Conservation (phyloP, 2,797 vertebrate genomes). For the Pseudochromis fuscus region DNA sequence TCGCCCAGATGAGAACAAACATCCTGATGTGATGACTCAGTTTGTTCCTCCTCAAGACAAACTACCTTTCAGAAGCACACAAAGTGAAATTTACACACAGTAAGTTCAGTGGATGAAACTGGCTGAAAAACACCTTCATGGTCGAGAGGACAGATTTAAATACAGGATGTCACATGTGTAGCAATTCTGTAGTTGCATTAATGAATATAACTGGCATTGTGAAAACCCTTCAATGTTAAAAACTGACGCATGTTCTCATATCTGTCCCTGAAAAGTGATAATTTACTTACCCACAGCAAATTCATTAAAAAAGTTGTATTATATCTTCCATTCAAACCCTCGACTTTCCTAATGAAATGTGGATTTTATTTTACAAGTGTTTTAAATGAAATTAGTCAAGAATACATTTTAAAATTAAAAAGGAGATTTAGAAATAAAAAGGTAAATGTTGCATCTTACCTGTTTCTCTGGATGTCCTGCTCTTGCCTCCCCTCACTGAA, state of each 20-base stretch:
- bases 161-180: slow-evolving; percentile 7
- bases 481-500: not conserved
- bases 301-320: too few relatives aligned
- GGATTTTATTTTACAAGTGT: not conserved
- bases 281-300: too few relatives aligned
- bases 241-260: not conserved
- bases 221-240: not conserved
- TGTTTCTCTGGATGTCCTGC: not conserved
- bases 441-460: slow-evolving; percentile 15
- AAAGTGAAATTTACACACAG: not conserved
- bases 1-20: slow-evolving; percentile 36
- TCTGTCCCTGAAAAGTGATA: not conserved
- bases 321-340: too few relatives aligned
- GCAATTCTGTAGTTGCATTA: not conserved
- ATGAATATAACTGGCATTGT: too few relatives aligned
- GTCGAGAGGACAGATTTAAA: not conserved
- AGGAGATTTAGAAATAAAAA: not conserved
- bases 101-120: slow-evolving; percentile 2
- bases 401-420: not conserved
- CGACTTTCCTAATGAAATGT: too few relatives aligned
- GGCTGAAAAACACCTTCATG: not conserved
- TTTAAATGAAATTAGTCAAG: not conserved
- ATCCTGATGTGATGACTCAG: slow-evolving; percentile 18
- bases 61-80: not conserved
- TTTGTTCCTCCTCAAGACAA: not conserved